phyloP scores from a whole-genome alignment of 2,113 vertebrate species.

The Xiphophorus couchianus region DNA sequence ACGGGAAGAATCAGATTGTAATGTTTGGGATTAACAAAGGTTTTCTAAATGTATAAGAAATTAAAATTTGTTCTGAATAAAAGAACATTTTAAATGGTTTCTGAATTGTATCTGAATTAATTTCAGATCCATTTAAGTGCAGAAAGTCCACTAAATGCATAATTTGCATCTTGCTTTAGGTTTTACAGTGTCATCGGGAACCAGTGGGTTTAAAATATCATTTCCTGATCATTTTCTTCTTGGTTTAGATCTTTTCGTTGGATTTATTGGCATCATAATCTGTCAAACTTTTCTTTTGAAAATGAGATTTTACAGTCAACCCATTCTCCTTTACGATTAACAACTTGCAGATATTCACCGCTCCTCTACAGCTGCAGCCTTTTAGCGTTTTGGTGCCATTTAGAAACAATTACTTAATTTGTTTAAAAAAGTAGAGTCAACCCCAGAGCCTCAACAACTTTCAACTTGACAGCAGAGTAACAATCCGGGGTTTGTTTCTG shows the following conservation, averaged over 20 bases:
- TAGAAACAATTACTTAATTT: not conserved
- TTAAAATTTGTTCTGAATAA: too few species aligned
- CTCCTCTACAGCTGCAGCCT: not conserved
- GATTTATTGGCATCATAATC: not conserved
- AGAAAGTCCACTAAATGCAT: not conserved
- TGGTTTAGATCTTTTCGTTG: not conserved
- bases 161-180: not conserved
- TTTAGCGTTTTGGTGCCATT: not conserved
- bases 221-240: not conserved
- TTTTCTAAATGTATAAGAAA: too few species aligned
- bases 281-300: not conserved
- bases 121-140: not conserved
- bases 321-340: not conserved
- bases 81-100: too few species aligned
- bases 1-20: too few species aligned
- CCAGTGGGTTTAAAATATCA: not conserved
- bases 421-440: not conserved
- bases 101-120: not conserved
- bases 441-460: not conserved
- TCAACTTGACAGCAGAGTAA: not conserved
- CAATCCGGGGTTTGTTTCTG: not conserved
- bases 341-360: not conserved
- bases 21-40: too few species aligned
- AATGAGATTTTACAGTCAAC: not conserved
- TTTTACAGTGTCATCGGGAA: not conserved